Conservation (phyloP, 2,888 invertebrate genomes). For the Myopa tessellatipennis region DNA sequence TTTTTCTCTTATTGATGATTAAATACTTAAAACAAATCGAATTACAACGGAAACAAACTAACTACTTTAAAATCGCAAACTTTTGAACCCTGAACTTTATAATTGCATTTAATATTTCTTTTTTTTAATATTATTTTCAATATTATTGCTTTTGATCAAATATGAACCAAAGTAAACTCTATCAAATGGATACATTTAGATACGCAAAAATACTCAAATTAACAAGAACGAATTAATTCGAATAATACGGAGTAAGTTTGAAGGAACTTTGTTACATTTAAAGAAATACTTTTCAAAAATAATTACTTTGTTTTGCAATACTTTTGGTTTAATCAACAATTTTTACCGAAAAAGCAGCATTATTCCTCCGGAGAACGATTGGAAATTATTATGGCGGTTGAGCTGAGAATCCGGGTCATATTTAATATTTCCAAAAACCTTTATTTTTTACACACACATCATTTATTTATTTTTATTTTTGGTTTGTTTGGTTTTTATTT, state of each 20-base stretch:
- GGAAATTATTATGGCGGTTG: slow-evolving; percentile 96
- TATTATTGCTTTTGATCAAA: not conserved
- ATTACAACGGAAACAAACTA: not conserved
- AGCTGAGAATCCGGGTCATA: slow-evolving; percentile 86
- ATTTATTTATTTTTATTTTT: slow-evolving; percentile 46
- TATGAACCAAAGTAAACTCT: slow-evolving; percentile 26
- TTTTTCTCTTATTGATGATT: no score
- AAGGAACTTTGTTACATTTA: slow-evolving; percentile 29
- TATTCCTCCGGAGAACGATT: slow-evolving; percentile 90
- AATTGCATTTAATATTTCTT: not conserved
- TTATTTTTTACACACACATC: slow-evolving; percentile 59
- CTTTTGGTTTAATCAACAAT: slow-evolving; percentile 58
- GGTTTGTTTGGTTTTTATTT: slow-evolving; percentile 48
- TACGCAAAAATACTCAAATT: slow-evolving; percentile 19
- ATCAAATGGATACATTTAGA: slow-evolving; percentile 25
- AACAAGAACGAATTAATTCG: slow-evolving; percentile 5
- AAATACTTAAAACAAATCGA: not conserved
- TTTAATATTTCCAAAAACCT: slow-evolving; percentile 95
- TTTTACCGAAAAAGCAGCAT: slow-evolving; percentile 93
- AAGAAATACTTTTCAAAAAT: slow-evolving; percentile 53
- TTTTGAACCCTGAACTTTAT: not conserved
- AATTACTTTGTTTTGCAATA: slow-evolving; percentile 60
- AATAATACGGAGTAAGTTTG: slow-evolving; percentile 13
- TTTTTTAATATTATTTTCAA: not conserved
- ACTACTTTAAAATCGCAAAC: not conserved